Base-by-base conservation (phyloP, 2,113 vertebrate species). In the Elanoides forficatus region DNA sequence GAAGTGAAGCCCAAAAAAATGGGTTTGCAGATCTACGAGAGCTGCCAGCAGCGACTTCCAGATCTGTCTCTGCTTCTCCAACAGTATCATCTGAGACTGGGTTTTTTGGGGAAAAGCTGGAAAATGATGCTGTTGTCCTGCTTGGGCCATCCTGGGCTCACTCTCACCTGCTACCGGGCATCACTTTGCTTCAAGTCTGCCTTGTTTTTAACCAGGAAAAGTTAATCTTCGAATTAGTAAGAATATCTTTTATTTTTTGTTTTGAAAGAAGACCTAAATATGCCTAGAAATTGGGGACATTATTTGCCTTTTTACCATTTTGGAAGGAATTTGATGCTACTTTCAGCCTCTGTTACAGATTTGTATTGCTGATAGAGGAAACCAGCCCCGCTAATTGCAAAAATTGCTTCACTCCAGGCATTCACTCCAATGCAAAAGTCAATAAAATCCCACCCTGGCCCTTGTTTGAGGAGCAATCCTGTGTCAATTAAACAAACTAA, bases 291-390 rank as follows among this genome's bases (percentile, higher is more conserved):
- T 43, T 15, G 23, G 14, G 32, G 9, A 13, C 15, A 56, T 38
- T 60, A 7, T 55, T 65, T 17, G 5, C 22, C 1, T 42, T 38
- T 94, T 73, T 13, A 22, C 20, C 3, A 1, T 42, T 76, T n/a
- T 4, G 30, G 70, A 12, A 63, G 23, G 74, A 56, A 32, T 81
- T n/a, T 7, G 12, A 10, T 13, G 45, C 2, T 25, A 11, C 21
- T 79, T 70, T 38, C 62, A 7, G 26, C 7, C 29, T 43, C 53
- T 0, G 3, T 11, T 32, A 8, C 0, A 1, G 30, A 5, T 56
- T 11, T 43, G 36, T 16, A 4, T 43, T 7, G 12, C 22, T 22
- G 26, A 40, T 9, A 18, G 30, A 79, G 32, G 32, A 75, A 88
- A 75, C 3, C 59, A 12, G 20, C 8, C n/a, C 20, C 5, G 7